Evolutionary conservation across 2,113 vertebrate genomes (phyloP).

Genomic region (Elaphurus davidianus): DNA sequence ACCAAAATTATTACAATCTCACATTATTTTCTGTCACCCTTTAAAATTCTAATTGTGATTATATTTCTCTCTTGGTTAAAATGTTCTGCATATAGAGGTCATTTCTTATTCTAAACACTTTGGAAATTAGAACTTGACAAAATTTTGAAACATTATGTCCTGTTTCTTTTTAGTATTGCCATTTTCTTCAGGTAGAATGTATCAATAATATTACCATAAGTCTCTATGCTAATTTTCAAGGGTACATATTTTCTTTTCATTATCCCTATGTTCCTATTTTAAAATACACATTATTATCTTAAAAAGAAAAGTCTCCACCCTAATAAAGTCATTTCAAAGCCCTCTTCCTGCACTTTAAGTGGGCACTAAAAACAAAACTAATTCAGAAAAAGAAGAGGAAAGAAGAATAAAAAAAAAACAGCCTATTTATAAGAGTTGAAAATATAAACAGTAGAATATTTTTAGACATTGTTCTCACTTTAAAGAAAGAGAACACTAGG

Average conservation of each 20-base stretch:
- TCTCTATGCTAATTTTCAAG: not conserved
- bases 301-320: not conserved
- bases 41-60: not conserved
- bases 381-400: not conserved
- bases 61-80: not conserved
- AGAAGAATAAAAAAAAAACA: not conserved
- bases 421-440: not conserved
- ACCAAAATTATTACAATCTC: not conserved
- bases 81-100: not conserved
- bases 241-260: conserved; percentile 3
- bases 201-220: not conserved
- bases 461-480: not conserved
- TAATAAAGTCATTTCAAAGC: not conserved
- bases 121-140: not conserved
- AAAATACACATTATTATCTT: not conserved
- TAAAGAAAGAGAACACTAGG: not conserved
- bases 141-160: not conserved
- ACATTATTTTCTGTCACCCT: not conserved
- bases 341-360: not conserved
- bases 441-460: not conserved
- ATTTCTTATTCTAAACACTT: conserved; percentile 1
- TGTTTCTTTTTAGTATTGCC: not conserved
- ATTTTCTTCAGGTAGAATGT: conserved; percentile 3
- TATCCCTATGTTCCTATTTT: not conserved
- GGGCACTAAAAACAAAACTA: not conserved